Base-by-base conservation (phyloP, 2,888 invertebrate species). In the Hipparchia semele region DNA sequence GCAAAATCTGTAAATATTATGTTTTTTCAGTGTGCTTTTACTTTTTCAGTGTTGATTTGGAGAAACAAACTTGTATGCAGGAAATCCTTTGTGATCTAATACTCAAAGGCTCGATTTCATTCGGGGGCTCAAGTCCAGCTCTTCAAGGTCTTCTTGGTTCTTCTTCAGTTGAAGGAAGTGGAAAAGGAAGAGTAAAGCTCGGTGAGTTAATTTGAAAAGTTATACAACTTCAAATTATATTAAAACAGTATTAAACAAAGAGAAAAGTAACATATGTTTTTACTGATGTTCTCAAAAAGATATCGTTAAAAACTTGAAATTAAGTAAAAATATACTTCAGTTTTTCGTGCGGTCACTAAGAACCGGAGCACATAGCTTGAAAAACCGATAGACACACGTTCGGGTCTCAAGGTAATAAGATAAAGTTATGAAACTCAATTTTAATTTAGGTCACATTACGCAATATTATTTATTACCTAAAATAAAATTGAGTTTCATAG, bases 1-100 rank as follows among this genome's bases (percentile, higher is more conserved):
- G 23, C 23, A 1, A 23, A 23, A 23, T 23, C 23, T 23, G 1
- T 23, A 23, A 23, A 23, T 23, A 23, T 23, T 23, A 23, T 0
- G 23, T 39, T 39, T 2, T 39, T 39, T 39, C 5, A 39, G 2
- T 59, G 23, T 39, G 6, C 6, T 1, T 6, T 39, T 45, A n/a
- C 13, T 58, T 4, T 83, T 84, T 71, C 73, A 87, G 87, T 13
- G 74, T 83, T 46, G 78, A 87, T 72, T 77, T 86, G 39, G 78
- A 80, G 2, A 78, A 82, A 71, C 81, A 79, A 53, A 73, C 23
- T 1, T 82, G 79, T 2, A 72, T 75, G 2, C 82, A 84, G 59
- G 84, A 84, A 53, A 79, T 83, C 13, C 77, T 76, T 0, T 88
- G 88, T 69, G 81, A 87, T 68, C 2, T 88, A 2, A 76, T 73